Conservation (phyloP, 2,888 invertebrate genomes). For the Epicampocera succincta region DNA sequence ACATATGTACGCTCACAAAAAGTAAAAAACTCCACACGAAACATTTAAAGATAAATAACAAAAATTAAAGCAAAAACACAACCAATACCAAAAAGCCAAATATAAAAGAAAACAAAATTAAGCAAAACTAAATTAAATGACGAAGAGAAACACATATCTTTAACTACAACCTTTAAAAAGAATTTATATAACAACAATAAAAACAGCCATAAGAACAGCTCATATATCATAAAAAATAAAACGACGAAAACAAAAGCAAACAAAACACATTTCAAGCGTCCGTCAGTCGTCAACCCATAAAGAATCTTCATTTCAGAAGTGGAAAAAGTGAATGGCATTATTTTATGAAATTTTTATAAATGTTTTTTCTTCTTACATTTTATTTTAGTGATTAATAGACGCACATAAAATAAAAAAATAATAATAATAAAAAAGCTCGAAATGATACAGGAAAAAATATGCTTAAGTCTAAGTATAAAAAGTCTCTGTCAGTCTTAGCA, state of each 20-base stretch:
- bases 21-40: background rate
- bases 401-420: too few relatives aligned
- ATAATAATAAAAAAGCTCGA: too few relatives aligned
- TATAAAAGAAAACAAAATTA: constrained; percentile 33
- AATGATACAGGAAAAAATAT: too few relatives aligned
- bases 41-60: constrained; percentile 24
- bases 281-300: too few relatives aligned
- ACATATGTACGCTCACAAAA: too few relatives aligned
- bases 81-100: background rate
- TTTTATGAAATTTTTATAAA: background rate
- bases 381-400: too few relatives aligned
- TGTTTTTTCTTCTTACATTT: too few relatives aligned
- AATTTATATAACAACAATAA: background rate
- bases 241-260: too few relatives aligned
- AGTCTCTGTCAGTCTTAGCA: too few relatives aligned
- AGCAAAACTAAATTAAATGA: constrained; percentile 59
- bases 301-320: too few relatives aligned
- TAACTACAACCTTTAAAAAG: constrained; percentile 22
- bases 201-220: background rate
- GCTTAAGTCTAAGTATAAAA: too few relatives aligned
- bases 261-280: background rate
- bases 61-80: constrained; percentile 34
- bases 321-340: too few relatives aligned
- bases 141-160: constrained; percentile 50
- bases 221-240: background rate